Evolutionary conservation across 2,113 vertebrate genomes (phyloP), one percentile per base, ranked within the genome.

Genomic region (Trogon surrucura): DNA sequence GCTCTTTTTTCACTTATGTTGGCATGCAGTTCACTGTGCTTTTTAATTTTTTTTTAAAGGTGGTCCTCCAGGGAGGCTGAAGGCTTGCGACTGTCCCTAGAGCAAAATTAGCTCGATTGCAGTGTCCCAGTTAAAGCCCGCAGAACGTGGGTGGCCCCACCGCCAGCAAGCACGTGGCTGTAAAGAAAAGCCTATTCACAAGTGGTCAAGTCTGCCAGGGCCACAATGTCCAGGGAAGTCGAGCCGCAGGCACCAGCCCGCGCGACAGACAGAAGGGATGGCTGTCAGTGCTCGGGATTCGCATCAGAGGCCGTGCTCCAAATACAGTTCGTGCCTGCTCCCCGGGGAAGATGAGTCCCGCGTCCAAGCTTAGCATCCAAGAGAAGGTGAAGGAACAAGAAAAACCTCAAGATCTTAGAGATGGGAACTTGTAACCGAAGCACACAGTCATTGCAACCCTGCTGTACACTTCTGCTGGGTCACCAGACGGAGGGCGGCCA

Each of bases 171-270:
- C 78, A 75, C 1, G 2, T 20, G 53, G 72, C 66, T 81, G 58
- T 53, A 47, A n/a, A 95, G 87, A 93, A 72, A 82, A 29, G 64
- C 8, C 71, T 22, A 57, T 82, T 90, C 67, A 90, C 62, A 22
- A 84, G 66, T 1, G 3, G 50, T 41, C 32, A 17, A 3, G 30
- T 23, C 57, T 1, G 3, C 13, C 56, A 38, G 50, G 3, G 70
- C 79, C 0, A 0, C 79, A 4, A 2, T 1, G 13, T 6, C 66
- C 60, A 20, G 41, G 41, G 67, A 27, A 56, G 58, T 0, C 1
- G 61, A 58, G 80, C 70, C 64, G 69, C 72, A 60, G 93, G 73
- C 80, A 79, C 12, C 48, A 53, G 64, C 21, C 71, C 22, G 71
- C 23, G 73, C 2, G 17, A 3, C 54, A 23, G 79, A 70, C 60